Evolutionary conservation across 1,140 invertebrate species (phyloP).

Genomic region (Ephestia elutella): DNA sequence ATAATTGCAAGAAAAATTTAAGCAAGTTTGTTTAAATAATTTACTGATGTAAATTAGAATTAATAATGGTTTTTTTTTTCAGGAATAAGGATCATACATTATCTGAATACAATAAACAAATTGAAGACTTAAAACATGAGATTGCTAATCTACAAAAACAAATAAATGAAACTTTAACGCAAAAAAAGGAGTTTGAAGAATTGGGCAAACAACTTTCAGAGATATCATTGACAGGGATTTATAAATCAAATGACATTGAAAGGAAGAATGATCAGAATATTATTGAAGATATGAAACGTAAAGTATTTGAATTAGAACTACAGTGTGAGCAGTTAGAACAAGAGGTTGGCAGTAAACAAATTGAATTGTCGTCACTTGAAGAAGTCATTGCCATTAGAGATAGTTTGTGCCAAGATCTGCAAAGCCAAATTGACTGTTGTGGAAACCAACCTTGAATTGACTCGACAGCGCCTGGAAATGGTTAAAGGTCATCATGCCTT

Average conservation of each 20-base stretch:
- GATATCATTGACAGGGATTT: conserved; percentile 25
- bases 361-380: conserved; percentile 58
- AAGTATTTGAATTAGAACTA: conserved; percentile 45
- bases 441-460: conserved; percentile 55
- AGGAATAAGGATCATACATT: conserved; percentile 67
- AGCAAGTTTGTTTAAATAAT: no score
- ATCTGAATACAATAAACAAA: conserved; percentile 58
- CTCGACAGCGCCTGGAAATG: conserved; percentile 63
- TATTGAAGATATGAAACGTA: conserved; percentile 35
- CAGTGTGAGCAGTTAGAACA: conserved; percentile 55
- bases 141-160: conserved; percentile 43
- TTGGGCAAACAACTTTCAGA: conserved; percentile 34
- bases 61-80: conserved; percentile 17
- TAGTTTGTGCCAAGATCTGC: conserved; percentile 62
- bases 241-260: conserved; percentile 20
- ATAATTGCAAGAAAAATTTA: no score
- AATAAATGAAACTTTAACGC: conserved; percentile 31
- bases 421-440: conserved; percentile 55
- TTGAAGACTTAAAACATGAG: conserved; percentile 60
- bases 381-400: conserved; percentile 64
- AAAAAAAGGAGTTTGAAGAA: conserved; percentile 29
- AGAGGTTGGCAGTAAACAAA: conserved; percentile 56
- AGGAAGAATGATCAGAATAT: conserved; percentile 5
- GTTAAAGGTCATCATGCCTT: conserved; percentile 69
- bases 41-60: no score